phyloP scores from a whole-genome alignment of 2,113 vertebrate species.

The Leptodactylus fuscus region DNA sequence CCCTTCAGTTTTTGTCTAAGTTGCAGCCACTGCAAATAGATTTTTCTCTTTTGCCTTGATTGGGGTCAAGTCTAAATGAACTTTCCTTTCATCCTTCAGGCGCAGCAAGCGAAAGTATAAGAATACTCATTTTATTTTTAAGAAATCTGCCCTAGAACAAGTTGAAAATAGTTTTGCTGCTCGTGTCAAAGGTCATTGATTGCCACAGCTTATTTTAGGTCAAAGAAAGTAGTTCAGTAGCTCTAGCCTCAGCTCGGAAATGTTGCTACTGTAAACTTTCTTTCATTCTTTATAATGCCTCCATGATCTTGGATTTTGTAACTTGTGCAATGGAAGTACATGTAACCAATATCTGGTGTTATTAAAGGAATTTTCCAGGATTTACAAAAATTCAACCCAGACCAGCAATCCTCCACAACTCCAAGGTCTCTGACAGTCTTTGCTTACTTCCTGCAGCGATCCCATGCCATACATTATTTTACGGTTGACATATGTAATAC shows the following conservation, averaged over 20 bases:
- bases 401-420: too few species aligned
- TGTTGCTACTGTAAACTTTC: constrained; percentile 2
- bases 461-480: too few species aligned
- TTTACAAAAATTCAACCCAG: too few species aligned
- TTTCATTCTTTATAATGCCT: not conserved
- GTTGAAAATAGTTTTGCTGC: constrained; percentile 32
- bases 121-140: constrained; percentile 42
- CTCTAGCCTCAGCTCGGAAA: constrained; percentile 11
- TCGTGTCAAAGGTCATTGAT: constrained; percentile 25
- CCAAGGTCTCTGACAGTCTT: too few species aligned
- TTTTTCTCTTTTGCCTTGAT: constrained; percentile 56
- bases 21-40: constrained; percentile 51
- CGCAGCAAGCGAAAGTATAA: constrained; percentile 26
- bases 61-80: constrained; percentile 49
- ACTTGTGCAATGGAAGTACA: not conserved
- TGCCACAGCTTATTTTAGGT: constrained; percentile 34
- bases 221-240: constrained; percentile 21
- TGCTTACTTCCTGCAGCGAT: too few species aligned
- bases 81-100: constrained; percentile 36
- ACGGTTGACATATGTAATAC: too few species aligned
- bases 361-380: too few species aligned
- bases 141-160: constrained; percentile 32
- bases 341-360: not conserved
- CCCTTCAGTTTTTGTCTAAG: constrained; percentile 50
- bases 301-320: not conserved